Evolutionary conservation across 1,140 invertebrate species (phyloP).

Genomic region (Rhopalosiphum maidis): DNA sequence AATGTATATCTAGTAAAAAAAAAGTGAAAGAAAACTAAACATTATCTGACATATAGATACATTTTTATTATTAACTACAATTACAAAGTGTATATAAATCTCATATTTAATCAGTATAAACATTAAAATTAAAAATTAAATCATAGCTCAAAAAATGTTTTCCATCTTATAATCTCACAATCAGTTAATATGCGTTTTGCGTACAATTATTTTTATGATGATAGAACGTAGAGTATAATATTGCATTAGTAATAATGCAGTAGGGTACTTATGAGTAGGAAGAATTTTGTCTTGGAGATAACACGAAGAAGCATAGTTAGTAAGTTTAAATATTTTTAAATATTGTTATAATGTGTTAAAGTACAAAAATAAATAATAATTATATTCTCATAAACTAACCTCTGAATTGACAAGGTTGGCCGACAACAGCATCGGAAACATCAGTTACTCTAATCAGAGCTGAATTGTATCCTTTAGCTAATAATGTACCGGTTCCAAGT

Average conservation of each 20-base stretch:
- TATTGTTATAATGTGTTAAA: slow-evolving; percentile 53
- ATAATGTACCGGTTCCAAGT: slow-evolving; percentile 81
- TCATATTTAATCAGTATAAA: neutral
- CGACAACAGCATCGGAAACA: slow-evolving; percentile 83
- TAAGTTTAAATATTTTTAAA: neutral
- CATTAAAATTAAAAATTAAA: neutral
- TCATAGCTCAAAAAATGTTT: neutral
- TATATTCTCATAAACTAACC: slow-evolving; percentile 65
- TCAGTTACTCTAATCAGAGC: slow-evolving; percentile 90
- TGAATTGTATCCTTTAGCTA: slow-evolving; percentile 92
- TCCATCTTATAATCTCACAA: neutral
- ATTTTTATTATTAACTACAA: neutral
- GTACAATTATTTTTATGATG: too few species aligned
- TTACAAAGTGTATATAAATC: neutral
- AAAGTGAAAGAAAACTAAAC: too few species aligned
- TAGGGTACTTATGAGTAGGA: too few species aligned
- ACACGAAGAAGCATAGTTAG: too few species aligned
- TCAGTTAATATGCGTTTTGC: too few species aligned
- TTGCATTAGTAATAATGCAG: too few species aligned
- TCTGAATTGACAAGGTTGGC: slow-evolving; percentile 92
- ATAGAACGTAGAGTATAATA: too few species aligned
- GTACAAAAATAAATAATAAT: slow-evolving; percentile 14
- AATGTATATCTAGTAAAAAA: neutral
- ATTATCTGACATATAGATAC: neutral
- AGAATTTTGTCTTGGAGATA: too few species aligned